Evolutionary conservation across 2,888 invertebrate genomes (phyloP), one percentile per base, ranked within the genome.

Genomic region (Scelioninae gen. 1): DNA sequence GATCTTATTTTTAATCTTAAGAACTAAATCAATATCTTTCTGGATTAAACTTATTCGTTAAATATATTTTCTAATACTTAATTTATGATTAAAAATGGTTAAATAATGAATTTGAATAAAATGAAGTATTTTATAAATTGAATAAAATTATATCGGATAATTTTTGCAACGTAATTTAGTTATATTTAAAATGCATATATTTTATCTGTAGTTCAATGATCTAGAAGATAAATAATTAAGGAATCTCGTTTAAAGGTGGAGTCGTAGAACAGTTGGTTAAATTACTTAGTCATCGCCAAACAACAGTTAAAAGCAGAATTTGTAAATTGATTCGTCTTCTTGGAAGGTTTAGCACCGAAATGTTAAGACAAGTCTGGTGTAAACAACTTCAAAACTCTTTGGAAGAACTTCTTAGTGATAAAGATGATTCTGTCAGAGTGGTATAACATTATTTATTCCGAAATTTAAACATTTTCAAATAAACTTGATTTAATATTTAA

Each of bases 271-370:
- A 84, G 38, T 58, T 87, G 11, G 66, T 49, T 2, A 86, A 85
- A 74, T 77, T 87, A 2, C 38, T 87, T 49, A 80, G 65, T 10
- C 86, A 87, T 84, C 87, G 88, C 23, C 92, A 92, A 82, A 87
- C 88, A 15, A 45, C 87, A 4, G 86, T 93, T 10, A 93, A 94
- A 86, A 94, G 95, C 87, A 94, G 96, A 88, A 94, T 95, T 9
- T 96, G 97, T 88, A 94, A 95, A 85, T 93, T 97, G n/a, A 93
- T 96, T 15, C 94, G 95, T 85, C 93, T 96, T 31, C 91, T 97
- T 71, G 95, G 95, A 31, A 95, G 95, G 62, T 95, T 95, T 87
- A 95, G 95, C 56, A 94, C 95, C 85, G 94, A 95, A 11, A 94
- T 95, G 0, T 93, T 97, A 71, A 94, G 94, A 80, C 92, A 92